Base-by-base conservation (phyloP, 2,113 vertebrate genomes). In the Platysternon megacephalum region DNA sequence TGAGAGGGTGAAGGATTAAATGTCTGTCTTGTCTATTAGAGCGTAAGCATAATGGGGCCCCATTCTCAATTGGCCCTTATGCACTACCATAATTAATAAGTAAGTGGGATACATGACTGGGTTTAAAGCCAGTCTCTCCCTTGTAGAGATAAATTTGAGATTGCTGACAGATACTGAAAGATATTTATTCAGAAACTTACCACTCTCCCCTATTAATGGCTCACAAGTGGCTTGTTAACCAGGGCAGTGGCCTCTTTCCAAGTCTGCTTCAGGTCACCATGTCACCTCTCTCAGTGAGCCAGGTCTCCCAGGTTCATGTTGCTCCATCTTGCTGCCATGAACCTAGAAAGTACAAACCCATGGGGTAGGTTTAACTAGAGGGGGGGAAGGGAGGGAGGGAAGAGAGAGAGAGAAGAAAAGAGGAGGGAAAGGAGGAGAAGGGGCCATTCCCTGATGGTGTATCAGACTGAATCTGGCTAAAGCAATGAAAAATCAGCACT, bases 381-480 rank as follows among this genome's bases (percentile, higher is more conserved):
- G 51, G 32, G 46, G 53, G 13, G 53, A 13, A 35, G 4, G 0
- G 0, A 90, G 2, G 81, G 49, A 11, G 35, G 2, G 10, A 5
- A 26, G 9, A 3, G 42, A 49, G 74, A n/a, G 53, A 13, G 39
- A 8, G 2, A 48, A 48, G 8, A 2, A 49, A 13, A 49, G 48
- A 49, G 44, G 44, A n/a, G n/a, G n/a, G n/a, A n/a, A n/a, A n/a
- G n/a, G n/a, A 35, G 11, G 35, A 5, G 0, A 39, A 86, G 12
- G 51, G 89, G 16, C 48, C 11, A 7, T 2, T 35, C 42, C 42
- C 76, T 2, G 48, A 96, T 98, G 98, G 97, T 97, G 96, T 81
- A 97, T 98, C 98, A 98, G 98, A 98, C 94, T 93, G 0, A 82
- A 96, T 91, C 86, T 98, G 98, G 98, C 98, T 98, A 96, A 55